These are phyloP conservation scores for Anniella stebbinsi DNA, from an alignment of 2,797 vertebrate genomes.

Conservation along the genomic window DNA sequence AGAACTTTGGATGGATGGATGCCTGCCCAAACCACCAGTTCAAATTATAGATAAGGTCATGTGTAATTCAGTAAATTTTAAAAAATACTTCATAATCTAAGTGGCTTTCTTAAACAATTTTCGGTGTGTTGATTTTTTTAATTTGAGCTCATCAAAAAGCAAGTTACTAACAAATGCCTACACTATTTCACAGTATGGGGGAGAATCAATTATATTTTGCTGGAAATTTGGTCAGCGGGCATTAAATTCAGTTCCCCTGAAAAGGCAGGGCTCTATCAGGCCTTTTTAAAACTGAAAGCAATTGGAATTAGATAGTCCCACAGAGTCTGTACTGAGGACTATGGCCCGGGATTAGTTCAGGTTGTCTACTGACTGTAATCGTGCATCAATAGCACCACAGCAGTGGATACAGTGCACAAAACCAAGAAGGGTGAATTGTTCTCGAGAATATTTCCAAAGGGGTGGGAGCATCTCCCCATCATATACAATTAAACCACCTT, in stretches of 20 bases:
- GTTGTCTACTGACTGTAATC: not conserved
- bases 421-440: constrained; percentile 46
- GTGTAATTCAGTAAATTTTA: not conserved
- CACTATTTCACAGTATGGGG: constrained; percentile 47
- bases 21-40: not conserved
- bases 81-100: not conserved
- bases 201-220: constrained; percentile 20
- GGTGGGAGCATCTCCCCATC: not conserved
- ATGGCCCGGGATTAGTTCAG: not conserved
- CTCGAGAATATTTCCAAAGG: constrained; percentile 14
- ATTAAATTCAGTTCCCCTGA: not conserved
- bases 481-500: constrained; percentile 20
- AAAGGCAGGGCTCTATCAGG: not conserved
- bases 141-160: not conserved
- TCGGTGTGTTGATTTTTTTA: not conserved
- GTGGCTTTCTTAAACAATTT: not conserved
- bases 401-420: constrained; percentile 51
- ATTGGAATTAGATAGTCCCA: not conserved
- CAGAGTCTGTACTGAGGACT: not conserved
- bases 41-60: not conserved
- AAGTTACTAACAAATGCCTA: constrained; percentile 35
- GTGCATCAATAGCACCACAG: constrained; percentile 38
- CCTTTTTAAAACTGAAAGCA: not conserved
- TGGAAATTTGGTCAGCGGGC: constrained; percentile 40
- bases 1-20: fast-evolving